phyloP scores from a whole-genome alignment of 2,797 vertebrate species.

The Centroberyx gerrardi region DNA sequence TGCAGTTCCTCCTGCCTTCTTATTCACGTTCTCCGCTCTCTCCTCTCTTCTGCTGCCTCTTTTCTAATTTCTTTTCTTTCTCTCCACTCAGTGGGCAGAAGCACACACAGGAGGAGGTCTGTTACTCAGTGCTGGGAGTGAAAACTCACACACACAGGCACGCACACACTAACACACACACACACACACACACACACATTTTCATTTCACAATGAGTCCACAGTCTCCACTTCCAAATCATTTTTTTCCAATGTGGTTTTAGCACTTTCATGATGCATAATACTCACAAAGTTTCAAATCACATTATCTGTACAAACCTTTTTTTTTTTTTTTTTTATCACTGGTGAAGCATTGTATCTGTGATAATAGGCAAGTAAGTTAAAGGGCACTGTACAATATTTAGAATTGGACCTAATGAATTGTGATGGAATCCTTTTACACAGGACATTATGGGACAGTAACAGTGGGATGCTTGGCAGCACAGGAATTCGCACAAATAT shows the following conservation, averaged over 20 bases:
- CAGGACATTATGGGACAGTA: not conserved
- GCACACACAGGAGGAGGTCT: slow-evolving; percentile 60
- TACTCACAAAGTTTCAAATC: slow-evolving; percentile 28
- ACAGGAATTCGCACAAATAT: slow-evolving; percentile 29
- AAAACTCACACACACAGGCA: slow-evolving; percentile 37
- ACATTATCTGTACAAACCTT: slow-evolving; percentile 36
- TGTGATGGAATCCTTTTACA: not conserved
- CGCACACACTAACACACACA: slow-evolving; percentile 39
- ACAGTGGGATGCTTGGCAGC: slow-evolving; percentile 25
- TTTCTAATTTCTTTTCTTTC: slow-evolving; percentile 40
- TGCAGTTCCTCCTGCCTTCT: slow-evolving; percentile 57
- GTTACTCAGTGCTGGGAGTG: slow-evolving; percentile 60
- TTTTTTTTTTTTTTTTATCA: slow-evolving; percentile 25
- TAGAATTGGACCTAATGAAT: slow-evolving; percentile 19
- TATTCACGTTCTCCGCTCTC: slow-evolving; percentile 52
- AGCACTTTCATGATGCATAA: slow-evolving; percentile 36
- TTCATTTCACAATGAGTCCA: slow-evolving; percentile 30
- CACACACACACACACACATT: slow-evolving; percentile 48
- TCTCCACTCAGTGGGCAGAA: slow-evolving; percentile 59
- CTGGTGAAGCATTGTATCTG: slow-evolving; percentile 27
- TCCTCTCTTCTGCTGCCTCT: slow-evolving; percentile 44
- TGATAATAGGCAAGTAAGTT: slow-evolving; percentile 16
- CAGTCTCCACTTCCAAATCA: not conserved
- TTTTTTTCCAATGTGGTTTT: slow-evolving; percentile 8
- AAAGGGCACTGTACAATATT: slow-evolving; percentile 46